Evolutionary conservation across 2,797 vertebrate species (phyloP), one percentile per base, ranked within the genome.

Genomic region (Phaenicophaeus curvirostris): DNA sequence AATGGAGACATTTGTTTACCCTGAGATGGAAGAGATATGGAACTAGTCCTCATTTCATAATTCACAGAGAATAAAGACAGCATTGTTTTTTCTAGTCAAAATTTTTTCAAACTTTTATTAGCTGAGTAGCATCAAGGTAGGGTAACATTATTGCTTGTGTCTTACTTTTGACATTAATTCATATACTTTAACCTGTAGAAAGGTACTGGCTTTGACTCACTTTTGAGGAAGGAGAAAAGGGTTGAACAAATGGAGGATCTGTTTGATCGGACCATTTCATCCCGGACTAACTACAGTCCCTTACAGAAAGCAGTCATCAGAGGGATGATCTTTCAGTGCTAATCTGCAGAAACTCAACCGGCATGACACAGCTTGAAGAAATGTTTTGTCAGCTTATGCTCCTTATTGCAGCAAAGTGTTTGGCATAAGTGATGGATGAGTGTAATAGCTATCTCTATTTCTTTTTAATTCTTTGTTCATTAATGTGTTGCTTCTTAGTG

Each of bases 281-380:
- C 21, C 69, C 69, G 39, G 39, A 51, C 63, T 82, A 79, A 65
- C 76, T 61, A 63, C 48, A 92, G 62, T 6, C 21, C 39, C 28
- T 67, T 35, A 42, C 30, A 75, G 68, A 85, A 87, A 85, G 55
- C 67, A 87, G 30, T 25, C 67, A 30, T 25, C 67, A 66, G 33
- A 25, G 58, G 27, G 4, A 37, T 62, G 82, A 63, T 76, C n/a
- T 33, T 83, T 42, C 55, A 48, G n/a, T 69, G 30, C 42, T 62
- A 76, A 73, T 27, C 71, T 73, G 23, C 71, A 89, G 75, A 84
- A 89, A 57, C 10, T 69, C 39, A 35, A 79, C 39, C 73, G 81
- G 48, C 12, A 5, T 25, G 23, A 58, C 42, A 74, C 75, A 94
- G 44, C 57, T 67, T 69, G 57, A 83, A 74, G 65, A 73, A 76